Evolutionary conservation across 2,113 vertebrate genomes (phyloP).

Genomic region (Gracilinanus agilis): DNA sequence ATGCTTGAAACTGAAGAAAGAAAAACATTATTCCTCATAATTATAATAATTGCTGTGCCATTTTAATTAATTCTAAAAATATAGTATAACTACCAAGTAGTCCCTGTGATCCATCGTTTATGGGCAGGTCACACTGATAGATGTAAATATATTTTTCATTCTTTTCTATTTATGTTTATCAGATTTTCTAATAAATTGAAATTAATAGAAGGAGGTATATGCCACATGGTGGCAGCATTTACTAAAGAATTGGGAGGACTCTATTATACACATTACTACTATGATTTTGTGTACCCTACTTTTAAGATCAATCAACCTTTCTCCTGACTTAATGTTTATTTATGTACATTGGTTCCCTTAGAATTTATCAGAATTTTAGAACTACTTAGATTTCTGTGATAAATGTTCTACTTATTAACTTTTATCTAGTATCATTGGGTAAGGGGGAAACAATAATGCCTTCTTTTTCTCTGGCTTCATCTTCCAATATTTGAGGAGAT

Average conservation of each 20-base stretch:
- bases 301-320: neutral
- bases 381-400: neutral
- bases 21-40: neutral
- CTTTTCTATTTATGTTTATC: slow-evolving; percentile 4
- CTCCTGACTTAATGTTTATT: neutral
- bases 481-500: neutral
- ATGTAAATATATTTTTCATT: neutral
- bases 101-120: neutral
- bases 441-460: neutral
- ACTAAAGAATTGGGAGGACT: slow-evolving; percentile 29
- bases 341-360: neutral
- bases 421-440: neutral
- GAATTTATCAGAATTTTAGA: neutral
- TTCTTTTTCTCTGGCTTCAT: neutral
- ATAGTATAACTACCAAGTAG: neutral
- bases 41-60: neutral
- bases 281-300: neutral
- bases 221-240: slow-evolving; percentile 77
- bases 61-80: slow-evolving; percentile 35
- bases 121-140: neutral
- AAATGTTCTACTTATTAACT: neutral
- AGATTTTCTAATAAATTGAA: slow-evolving; percentile 2
- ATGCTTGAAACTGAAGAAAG: neutral
- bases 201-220: neutral
- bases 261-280: neutral